phyloP scores from a whole-genome alignment of 2,113 vertebrate species.

The Dolichallabes microphthalmus region DNA sequence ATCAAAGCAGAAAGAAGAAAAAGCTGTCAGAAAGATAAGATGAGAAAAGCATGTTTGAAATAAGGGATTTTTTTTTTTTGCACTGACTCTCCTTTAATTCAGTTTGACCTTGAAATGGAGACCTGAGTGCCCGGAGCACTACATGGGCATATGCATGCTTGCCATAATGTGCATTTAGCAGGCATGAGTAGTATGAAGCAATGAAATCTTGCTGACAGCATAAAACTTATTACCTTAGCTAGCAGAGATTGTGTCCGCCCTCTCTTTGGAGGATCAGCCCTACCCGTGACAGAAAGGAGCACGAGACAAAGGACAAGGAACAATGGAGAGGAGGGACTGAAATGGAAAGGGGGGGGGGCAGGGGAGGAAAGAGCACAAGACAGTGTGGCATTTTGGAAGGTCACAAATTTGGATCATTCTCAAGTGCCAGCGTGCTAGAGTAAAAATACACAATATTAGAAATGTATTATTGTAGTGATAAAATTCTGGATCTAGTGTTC shows the following conservation, averaged over 20 bases:
- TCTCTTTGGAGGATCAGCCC: constrained; percentile 1
- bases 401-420: constrained; percentile 34
- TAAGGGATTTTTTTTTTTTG: neutral
- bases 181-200: constrained; percentile 22
- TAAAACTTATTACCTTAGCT: constrained; percentile 37
- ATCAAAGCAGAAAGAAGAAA: neutral
- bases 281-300: constrained; percentile 33
- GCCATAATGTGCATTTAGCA: constrained; percentile 10
- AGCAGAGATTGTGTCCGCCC: constrained; percentile 26
- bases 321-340: constrained; percentile 44
- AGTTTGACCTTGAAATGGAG: constrained; percentile 45
- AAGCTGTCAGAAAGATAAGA: neutral
- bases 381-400: constrained; percentile 25
- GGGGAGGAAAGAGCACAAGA: constrained; percentile 8
- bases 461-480: neutral
- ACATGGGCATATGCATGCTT: neutral
- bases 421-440: neutral
- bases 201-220: constrained; percentile 54
- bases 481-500: neutral
- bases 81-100: neutral
- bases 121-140: neutral
- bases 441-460: constrained; percentile 19
- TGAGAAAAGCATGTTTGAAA: neutral
- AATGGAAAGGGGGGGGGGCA: neutral
- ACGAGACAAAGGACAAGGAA: constrained; percentile 49